A percentile compares a stretch with the other conserved stretches of the same genome.
These are phyloP conservation scores for Arenaria interpres DNA, from an alignment of 2,113 vertebrate genomes.

Conservation along the genomic window DNA sequence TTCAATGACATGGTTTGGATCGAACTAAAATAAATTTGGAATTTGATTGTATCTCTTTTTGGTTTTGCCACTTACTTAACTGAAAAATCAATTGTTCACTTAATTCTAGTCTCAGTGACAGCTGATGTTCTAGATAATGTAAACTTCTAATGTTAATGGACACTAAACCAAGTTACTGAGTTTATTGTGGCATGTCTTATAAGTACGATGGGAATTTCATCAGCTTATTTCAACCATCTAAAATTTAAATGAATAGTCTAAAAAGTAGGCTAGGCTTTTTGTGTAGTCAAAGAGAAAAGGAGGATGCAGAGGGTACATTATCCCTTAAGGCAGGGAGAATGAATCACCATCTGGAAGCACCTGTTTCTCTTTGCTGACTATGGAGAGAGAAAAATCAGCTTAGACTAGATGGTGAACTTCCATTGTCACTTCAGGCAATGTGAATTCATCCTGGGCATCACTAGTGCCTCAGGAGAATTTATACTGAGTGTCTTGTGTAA, in stretches of 20 bases:
- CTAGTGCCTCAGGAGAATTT: not conserved
- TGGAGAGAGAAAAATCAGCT: not conserved
- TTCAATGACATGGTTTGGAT: not conserved
- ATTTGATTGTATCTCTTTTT: not conserved
- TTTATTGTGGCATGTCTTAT: not conserved
- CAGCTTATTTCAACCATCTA: not conserved
- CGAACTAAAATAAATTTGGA: not conserved
- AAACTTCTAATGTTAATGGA: not conserved
- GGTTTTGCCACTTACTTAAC: not conserved
- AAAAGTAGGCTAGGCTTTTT: not conserved
- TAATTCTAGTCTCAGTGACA: not conserved
- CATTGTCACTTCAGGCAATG: not conserved
- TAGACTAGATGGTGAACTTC: not conserved
- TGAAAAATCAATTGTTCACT: not conserved
- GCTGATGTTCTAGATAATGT: not conserved
- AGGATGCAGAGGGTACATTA: not conserved
- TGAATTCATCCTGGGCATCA: not conserved
- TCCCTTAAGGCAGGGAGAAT: not conserved
- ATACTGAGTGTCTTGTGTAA: not conserved
- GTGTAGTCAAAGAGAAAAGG: not conserved
- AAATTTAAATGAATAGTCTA: not conserved
- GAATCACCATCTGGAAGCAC: not conserved
- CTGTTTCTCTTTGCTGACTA: not conserved
- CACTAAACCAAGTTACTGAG: not conserved
- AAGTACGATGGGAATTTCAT: not conserved